Base-by-base conservation (phyloP, 2,888 invertebrate species). In the Leucophenga montana region DNA sequence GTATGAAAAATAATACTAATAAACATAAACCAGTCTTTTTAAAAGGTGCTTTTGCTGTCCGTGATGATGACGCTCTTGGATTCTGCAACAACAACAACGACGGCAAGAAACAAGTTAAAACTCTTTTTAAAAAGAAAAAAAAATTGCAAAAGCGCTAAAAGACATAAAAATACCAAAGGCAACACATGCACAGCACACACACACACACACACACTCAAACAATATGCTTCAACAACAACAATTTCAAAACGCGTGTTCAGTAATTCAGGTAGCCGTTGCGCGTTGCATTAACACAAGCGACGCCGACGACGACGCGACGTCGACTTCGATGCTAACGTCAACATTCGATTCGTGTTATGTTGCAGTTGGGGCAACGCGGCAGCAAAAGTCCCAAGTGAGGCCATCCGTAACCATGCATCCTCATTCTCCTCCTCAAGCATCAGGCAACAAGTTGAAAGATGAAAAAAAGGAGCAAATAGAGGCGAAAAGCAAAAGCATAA, bases 201-300 rank as follows among this genome's bases (percentile, higher is more conserved):
- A 48, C 59, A 66, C 64, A 56, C 65, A 66, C 65, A 67, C 66
- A 67, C 69, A 74, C 68, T 71, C 70, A 83, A 85, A 82, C 82
- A 82, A 82, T 82, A 27, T 27, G 27, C 27, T 27, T 82, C 79
- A 39, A 11, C 74, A 84, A 78, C 75, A 75, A 71, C 78, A 80
- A 78, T 83, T 85, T 86, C 77, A 85, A 87, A 87, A 85, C 87
- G 86, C 86, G 86, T 86, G 86, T 87, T 86, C 86, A 86, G 87
- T 86, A 86, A 86, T 86, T 87, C 86, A 86, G 86, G 86, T 86
- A 86, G 85, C 85, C 78, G 85, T 85, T 82, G 85, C 85, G 78
- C 82, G 85, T 86, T 86, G 86, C 85, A 85, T 85, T 85, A 85
- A 86, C 86, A 85, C 85, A 86, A 86, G 85, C 85, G 85, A 57